Evolutionary conservation across 2,797 vertebrate genomes (phyloP).

Genomic region (Enteromius unitaeniatus): DNA sequence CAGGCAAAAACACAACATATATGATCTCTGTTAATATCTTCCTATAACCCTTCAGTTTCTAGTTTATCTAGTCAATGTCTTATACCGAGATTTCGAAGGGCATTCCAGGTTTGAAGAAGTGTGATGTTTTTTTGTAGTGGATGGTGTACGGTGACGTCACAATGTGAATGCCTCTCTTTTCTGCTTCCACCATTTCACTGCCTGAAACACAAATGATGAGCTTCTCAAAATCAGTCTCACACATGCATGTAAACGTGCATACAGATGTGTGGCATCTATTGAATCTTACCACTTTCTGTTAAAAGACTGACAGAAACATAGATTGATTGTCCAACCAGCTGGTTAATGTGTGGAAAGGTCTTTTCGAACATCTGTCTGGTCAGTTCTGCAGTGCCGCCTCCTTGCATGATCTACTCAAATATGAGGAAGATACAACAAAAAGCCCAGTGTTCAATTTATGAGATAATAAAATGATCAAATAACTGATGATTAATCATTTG

Average conservation of each 20-base stretch:
- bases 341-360: conserved; percentile 41
- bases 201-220: conserved; percentile 20
- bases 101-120: conserved; percentile 59
- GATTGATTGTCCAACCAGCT: conserved; percentile 38
- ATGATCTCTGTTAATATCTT: too few species aligned
- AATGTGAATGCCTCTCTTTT: conserved; percentile 60
- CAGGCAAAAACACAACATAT: too few species aligned
- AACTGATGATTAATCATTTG: too few species aligned
- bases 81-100: conserved; percentile 55
- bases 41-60: too few species aligned
- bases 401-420: conserved; percentile 69
- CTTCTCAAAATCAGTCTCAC: background rate
- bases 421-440: background rate
- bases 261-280: background rate
- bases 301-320: conserved; percentile 69
- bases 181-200: conserved; percentile 66
- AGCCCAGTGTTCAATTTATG: too few species aligned
- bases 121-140: conserved; percentile 55
- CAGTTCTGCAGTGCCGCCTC: conserved; percentile 68
- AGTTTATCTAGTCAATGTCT: background rate
- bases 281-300: conserved; percentile 77
- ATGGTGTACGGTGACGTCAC: conserved; percentile 61
- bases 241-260: background rate
- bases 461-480: too few species aligned
- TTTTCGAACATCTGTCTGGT: conserved; percentile 63